Base-by-base conservation (phyloP, 2,113 vertebrate species). In the Ornithorhynchus anatinus region DNA sequence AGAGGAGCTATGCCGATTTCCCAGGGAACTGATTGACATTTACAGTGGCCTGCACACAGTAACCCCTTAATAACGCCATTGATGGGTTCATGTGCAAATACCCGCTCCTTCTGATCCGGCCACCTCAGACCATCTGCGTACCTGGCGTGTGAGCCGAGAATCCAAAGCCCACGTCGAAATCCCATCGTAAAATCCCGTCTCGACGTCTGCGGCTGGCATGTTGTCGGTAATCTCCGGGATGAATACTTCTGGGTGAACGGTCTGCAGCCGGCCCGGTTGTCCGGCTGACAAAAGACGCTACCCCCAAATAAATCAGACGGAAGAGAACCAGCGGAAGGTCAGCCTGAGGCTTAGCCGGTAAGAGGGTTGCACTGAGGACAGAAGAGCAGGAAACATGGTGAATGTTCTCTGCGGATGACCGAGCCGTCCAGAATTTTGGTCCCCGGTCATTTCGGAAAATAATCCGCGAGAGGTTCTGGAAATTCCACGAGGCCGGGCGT, bases 191-290 rank as follows among this genome's bases (percentile, higher is more conserved):
- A n/a, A n/a, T n/a, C n/a, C n/a, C n/a, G n/a, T n/a, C 51, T 36
- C 54, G 54, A 12, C 61, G 66, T 58, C 53, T 84, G 78, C 57
- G 79, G 84, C 59, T 82, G 77, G 22, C 42, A 69, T 69, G 59
- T 72, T 75, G 53, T 75, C 72, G 60, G 43, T 72, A 37, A 61
- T 77, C 61, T 72, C 48, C 31, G 59, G 75, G 54, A 72, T 69
- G 69, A 77, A 72, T 45, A 25, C 23, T 60, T 50, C 53, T 53
- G 27, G 32, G 54, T 35, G 23, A 22, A n/a, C 6, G 51, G 3
- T 68, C 57, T 68, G 36, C 19, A 59, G 72, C 78, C 71, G 76
- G 19, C 52, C 38, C 53, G 79, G 57, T 39, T 80, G 66, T 71
- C 75, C 58, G 78, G 45, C 54, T 32, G 48, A 67, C 64, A 70